These are phyloP conservation scores for Aethina tumida DNA, from an alignment of 1,140 invertebrate genomes.

Conservation along the genomic window DNA sequence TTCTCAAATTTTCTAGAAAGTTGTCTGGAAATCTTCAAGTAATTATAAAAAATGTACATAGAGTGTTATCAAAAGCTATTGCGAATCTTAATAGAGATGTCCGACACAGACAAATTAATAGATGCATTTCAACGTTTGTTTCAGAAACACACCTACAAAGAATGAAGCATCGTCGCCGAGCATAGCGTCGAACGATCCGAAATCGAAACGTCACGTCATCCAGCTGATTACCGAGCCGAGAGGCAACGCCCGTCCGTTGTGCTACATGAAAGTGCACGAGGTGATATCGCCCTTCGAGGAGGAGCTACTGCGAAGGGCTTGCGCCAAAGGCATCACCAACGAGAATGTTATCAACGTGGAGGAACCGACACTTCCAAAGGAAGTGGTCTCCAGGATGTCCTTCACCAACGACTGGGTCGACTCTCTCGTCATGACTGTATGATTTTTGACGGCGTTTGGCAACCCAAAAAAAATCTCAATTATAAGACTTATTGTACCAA, in stretches of 20 bases:
- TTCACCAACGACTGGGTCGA: constrained; percentile 20
- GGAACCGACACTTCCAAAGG: constrained; percentile 1
- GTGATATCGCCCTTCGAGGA: constrained; percentile 18
- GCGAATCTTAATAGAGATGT: constrained; percentile 6
- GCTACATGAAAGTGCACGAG: constrained; percentile 15
- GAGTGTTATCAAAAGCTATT: not conserved
- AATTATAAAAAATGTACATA: not conserved
- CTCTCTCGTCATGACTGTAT: too few relatives aligned
- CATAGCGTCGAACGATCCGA: not conserved
- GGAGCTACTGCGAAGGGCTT: constrained; percentile 18
- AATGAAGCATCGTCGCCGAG: not conserved
- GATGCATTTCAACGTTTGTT: constrained; percentile 2
- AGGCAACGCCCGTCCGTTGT: constrained; percentile 11
- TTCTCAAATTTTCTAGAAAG: too few relatives aligned
- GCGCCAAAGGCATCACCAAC: constrained; percentile 16
- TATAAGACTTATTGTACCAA: too few relatives aligned
- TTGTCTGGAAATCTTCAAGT: not conserved
- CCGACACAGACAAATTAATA: constrained; percentile 11
- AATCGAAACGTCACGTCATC: constrained; percentile 11
- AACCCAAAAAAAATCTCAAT: too few relatives aligned
- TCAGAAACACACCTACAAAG: constrained; percentile 3
- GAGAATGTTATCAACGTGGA: constrained; percentile 1
- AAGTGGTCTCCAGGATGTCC: constrained; percentile 10
- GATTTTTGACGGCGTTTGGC: too few relatives aligned
- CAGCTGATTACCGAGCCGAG: constrained; percentile 9